phyloP scores from a whole-genome alignment of 2,797 vertebrate genomes.

The Lycodopsis pacificus region DNA sequence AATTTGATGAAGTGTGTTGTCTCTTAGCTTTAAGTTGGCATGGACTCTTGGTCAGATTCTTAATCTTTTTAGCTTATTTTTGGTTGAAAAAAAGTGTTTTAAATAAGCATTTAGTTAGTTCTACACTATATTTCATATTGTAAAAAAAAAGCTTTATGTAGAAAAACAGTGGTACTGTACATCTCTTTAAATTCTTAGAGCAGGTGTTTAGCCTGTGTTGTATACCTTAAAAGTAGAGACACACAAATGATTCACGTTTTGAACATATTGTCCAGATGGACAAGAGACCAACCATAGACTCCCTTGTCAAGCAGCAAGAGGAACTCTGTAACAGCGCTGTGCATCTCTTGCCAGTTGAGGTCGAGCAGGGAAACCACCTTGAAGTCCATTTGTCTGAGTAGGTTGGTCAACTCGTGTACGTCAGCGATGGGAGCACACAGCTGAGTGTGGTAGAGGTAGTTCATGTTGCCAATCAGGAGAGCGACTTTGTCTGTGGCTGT shows the following conservation, averaged over 20 bases:
- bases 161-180: neutral
- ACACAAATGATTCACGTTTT: neutral
- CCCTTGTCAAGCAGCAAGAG: slow-evolving; percentile 89
- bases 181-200: neutral
- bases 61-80: neutral
- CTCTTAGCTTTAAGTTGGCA: neutral
- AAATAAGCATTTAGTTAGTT: neutral
- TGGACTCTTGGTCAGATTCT: neutral
- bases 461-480: slow-evolving; percentile 91
- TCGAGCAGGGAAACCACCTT: slow-evolving; percentile 92
- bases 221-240: neutral
- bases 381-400: slow-evolving; percentile 89
- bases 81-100: neutral
- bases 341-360: slow-evolving; percentile 90
- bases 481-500: slow-evolving; percentile 93
- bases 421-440: slow-evolving; percentile 88
- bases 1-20: neutral
- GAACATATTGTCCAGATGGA: neutral
- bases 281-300: slow-evolving; percentile 85
- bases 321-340: slow-evolving; percentile 89
- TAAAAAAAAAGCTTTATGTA: neutral
- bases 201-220: neutral
- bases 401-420: slow-evolving; percentile 86
- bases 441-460: slow-evolving; percentile 86
- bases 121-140: neutral